Conservation (phyloP, 2,797 vertebrate genomes). For the Clarias fuscus region DNA sequence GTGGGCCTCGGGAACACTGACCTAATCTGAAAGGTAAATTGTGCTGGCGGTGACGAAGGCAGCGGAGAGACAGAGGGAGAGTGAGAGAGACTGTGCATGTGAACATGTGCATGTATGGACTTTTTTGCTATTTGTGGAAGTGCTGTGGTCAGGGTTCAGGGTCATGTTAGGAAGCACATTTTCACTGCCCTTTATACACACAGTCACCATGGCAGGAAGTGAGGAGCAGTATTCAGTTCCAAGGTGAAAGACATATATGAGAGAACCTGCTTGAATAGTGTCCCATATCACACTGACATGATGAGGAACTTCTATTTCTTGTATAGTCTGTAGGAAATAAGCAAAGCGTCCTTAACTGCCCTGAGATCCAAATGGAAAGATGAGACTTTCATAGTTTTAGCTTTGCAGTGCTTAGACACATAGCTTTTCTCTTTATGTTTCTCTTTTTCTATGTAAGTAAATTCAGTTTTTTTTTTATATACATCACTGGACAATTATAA, state of each 20-base stretch:
- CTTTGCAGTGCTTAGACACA: not conserved
- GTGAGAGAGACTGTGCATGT: constrained; percentile 20
- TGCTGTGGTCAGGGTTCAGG: constrained; percentile 38
- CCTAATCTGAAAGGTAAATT: not conserved
- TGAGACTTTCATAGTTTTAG: not conserved
- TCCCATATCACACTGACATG: not conserved
- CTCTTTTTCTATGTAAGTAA: not conserved
- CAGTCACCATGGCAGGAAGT: not conserved
- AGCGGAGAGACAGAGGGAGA: not conserved
- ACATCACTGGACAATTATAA: not conserved
- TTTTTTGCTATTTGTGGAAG: constrained; percentile 52
- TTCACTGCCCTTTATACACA: not conserved
- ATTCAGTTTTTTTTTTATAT: not conserved
- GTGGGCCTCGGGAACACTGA: not conserved
- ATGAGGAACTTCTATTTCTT: not conserved
- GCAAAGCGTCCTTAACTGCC: not conserved
- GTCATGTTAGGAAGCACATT: constrained; percentile 41
- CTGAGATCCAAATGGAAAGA: not conserved
- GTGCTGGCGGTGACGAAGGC: not conserved
- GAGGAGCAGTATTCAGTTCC: not conserved
- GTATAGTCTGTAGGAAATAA: not conserved
- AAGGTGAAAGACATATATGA: not conserved
- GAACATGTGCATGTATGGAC: constrained; percentile 2
- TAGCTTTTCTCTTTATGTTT: not conserved
- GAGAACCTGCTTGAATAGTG: not conserved